Conservation (phyloP, 2,888 invertebrate genomes). For the Sylvicola fuscatus region DNA sequence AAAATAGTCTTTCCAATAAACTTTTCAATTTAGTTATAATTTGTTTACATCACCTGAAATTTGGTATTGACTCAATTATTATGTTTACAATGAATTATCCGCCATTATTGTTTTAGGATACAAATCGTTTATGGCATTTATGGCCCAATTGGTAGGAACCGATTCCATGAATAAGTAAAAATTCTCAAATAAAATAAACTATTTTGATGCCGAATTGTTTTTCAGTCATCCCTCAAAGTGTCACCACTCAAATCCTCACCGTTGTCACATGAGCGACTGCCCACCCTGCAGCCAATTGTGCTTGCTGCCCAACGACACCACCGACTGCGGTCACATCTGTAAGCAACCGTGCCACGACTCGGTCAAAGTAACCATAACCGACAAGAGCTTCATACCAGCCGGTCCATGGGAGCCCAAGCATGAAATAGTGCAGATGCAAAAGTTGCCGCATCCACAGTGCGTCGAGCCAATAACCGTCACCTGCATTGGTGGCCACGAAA, state of each 20-base stretch:
- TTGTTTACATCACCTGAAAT: too few species aligned
- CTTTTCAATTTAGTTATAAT: too few species aligned
- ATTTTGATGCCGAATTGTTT: too few species aligned
- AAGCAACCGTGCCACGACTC: conserved; percentile 43
- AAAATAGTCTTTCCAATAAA: too few species aligned
- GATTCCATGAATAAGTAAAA: too few species aligned
- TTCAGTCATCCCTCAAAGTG: conserved; percentile 44
- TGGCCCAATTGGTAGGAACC: too few species aligned
- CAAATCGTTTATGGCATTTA: too few species aligned
- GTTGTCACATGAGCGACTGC: conserved; percentile 67
- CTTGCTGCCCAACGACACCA: conserved; percentile 25
- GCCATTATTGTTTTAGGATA: too few species aligned
- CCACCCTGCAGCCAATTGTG: conserved; percentile 66
- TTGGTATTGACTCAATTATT: too few species aligned
- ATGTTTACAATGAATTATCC: too few species aligned
- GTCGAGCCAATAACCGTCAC: conserved; percentile 43
- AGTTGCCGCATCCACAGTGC: conserved; percentile 50
- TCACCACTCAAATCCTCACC: conserved; percentile 62
- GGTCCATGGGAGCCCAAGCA: conserved; percentile 44
- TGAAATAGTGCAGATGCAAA: conserved; percentile 27
- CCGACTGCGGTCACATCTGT: conserved; percentile 27
- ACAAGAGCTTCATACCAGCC: conserved; percentile 32
- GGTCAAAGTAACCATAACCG: conserved; percentile 39
- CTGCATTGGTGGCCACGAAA: conserved; percentile 55
- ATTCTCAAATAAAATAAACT: too few species aligned